These are phyloP conservation scores for Heptranchias perlo DNA, from an alignment of 2,113 vertebrate genomes.

Conservation along the genomic window DNA sequence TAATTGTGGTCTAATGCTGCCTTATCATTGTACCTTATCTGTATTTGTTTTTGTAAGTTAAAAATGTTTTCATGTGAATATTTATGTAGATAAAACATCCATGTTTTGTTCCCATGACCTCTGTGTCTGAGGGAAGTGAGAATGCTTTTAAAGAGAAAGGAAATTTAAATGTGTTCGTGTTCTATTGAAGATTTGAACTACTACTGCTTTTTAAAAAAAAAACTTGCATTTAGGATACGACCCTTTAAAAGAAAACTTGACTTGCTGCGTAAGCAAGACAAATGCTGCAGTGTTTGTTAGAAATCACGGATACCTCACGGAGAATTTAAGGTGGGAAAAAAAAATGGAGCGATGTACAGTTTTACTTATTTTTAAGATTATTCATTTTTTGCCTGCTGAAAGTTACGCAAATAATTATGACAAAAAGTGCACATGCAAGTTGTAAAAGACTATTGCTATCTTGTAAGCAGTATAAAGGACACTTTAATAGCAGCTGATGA, in stretches of 20 bases:
- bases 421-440: constrained; percentile 35
- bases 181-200: constrained; percentile 33
- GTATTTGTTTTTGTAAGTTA: constrained; percentile 83
- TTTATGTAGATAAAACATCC: constrained; percentile 71
- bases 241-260: constrained; percentile 15
- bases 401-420: constrained; percentile 33
- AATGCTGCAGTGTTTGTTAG: constrained; percentile 34
- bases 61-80: constrained; percentile 79
- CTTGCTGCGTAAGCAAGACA: constrained; percentile 20
- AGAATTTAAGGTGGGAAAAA: constrained; percentile 37
- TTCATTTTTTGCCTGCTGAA: constrained; percentile 38
- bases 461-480: constrained; percentile 36
- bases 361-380: constrained; percentile 37
- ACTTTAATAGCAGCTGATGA: constrained; percentile 41
- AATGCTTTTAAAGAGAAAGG: constrained; percentile 42
- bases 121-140: constrained; percentile 54
- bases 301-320: constrained; percentile 36
- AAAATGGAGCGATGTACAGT: constrained; percentile 36
- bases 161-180: constrained; percentile 33
- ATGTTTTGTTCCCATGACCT: constrained; percentile 54
- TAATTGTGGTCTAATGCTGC: constrained; percentile 81
- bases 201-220: constrained; percentile 30
- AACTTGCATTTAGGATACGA: constrained; percentile 21
- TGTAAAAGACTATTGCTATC: constrained; percentile 37
- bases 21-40: constrained; percentile 70